Conservation (phyloP, 1,140 invertebrate species). For the Zaprionus capensis region DNA sequence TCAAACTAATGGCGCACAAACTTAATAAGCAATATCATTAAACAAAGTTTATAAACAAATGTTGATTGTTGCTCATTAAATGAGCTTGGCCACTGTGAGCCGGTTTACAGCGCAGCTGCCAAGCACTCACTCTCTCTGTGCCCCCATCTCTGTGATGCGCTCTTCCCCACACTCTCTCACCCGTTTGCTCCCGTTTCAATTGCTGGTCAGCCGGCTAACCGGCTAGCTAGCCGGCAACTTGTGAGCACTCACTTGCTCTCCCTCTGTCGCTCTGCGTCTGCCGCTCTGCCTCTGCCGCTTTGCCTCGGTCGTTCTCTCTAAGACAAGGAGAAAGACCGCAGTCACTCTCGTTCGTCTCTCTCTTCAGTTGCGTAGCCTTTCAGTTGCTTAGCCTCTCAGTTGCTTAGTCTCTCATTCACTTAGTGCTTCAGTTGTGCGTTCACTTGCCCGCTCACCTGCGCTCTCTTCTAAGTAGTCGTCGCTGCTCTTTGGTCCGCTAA, state of each 20-base stretch:
- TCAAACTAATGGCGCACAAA: not conserved
- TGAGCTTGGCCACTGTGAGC: conserved; percentile 26
- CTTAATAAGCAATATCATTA: not conserved
- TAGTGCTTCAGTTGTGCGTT: not conserved
- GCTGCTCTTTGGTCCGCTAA: conserved; percentile 10
- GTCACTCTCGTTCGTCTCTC: no score
- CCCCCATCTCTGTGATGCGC: not conserved
- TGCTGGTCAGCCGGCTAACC: conserved; percentile 47
- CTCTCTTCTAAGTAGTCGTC: conserved; percentile 19
- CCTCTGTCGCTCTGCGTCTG: not conserved
- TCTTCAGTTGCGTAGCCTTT: no score
- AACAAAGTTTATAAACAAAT: not conserved
- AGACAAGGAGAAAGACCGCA: no score
- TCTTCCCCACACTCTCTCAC: conserved; percentile 12
- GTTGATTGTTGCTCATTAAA: no score
- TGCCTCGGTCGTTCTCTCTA: no score
- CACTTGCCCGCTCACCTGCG: conserved; percentile 2
- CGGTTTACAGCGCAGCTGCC: conserved; percentile 23
- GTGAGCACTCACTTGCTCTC: conserved; percentile 3
- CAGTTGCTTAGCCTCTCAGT: not conserved
- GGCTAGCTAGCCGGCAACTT: conserved; percentile 61
- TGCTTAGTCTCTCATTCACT: not conserved
- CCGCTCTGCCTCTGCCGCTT: no score
- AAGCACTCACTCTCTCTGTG: not conserved
- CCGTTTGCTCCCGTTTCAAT: conserved; percentile 28